Conservation (phyloP, 1,140 invertebrate species). For the Periplaneta americana region DNA sequence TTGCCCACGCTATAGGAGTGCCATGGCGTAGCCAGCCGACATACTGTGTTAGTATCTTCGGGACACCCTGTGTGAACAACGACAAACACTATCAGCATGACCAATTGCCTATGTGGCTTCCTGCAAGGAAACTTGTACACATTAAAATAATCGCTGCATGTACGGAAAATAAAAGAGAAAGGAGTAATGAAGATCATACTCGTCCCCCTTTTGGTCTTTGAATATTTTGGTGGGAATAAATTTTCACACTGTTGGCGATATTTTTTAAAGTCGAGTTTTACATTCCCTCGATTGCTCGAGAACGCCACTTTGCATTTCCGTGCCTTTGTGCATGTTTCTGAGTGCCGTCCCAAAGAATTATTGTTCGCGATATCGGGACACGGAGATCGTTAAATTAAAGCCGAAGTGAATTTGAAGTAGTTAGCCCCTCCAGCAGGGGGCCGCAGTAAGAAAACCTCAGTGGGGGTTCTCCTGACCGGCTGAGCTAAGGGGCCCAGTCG, state of each 20-base stretch:
- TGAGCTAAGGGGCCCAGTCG: not conserved
- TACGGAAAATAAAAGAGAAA: not conserved
- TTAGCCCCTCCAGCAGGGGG: not conserved
- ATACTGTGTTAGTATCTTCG: too few relatives aligned
- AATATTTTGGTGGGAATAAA: not conserved
- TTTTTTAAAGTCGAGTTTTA: not conserved
- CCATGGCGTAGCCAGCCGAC: too few relatives aligned
- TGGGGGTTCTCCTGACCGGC: not conserved
- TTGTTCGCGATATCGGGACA: not conserved
- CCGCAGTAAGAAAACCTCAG: not conserved
- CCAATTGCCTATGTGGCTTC: not conserved
- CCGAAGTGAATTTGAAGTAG: conserved; percentile 1
- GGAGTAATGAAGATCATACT: not conserved
- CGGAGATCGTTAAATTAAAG: not conserved
- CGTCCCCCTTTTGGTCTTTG: not conserved
- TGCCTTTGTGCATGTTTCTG: not conserved
- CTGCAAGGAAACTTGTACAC: too few relatives aligned
- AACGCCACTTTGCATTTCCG: not conserved
- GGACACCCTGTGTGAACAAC: not conserved
- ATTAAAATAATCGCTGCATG: not conserved
- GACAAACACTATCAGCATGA: not conserved
- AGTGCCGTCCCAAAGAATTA: not conserved
- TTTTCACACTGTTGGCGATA: not conserved
- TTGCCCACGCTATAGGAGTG: too few relatives aligned
- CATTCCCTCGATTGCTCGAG: not conserved